These are phyloP conservation scores for Gallinago nigripennis DNA, from an alignment of 2,797 vertebrate genomes.

Conservation along the genomic window DNA sequence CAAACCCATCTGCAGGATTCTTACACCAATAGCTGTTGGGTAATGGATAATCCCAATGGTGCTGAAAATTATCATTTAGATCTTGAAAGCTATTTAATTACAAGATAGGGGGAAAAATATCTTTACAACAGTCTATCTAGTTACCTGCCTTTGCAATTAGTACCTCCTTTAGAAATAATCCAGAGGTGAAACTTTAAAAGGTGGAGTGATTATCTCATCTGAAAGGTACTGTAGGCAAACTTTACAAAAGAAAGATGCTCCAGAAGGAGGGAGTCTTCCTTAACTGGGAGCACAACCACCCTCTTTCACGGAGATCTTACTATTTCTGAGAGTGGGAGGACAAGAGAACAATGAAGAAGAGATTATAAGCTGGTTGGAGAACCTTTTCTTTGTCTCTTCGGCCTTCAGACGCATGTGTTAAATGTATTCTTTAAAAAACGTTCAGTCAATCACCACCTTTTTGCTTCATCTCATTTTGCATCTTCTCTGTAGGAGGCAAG, in stretches of 20 bases:
- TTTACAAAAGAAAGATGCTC: background rate
- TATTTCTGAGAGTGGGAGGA: background rate
- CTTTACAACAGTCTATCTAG: background rate
- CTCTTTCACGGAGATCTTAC: background rate
- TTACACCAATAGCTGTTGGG: background rate
- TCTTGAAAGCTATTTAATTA: background rate
- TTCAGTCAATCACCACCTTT: background rate
- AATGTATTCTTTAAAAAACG: background rate
- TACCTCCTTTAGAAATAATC: background rate
- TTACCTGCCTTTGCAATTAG: background rate
- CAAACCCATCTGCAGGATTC: background rate
- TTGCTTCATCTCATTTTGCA: background rate
- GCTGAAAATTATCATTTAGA: background rate
- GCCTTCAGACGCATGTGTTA: background rate
- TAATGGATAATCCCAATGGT: background rate
- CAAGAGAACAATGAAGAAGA: background rate
- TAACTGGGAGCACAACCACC: background rate
- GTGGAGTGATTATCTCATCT: background rate
- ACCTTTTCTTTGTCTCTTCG: background rate
- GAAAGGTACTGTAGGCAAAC: background rate
- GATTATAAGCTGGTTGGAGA: background rate
- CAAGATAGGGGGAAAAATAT: background rate
- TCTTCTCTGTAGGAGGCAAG: background rate
- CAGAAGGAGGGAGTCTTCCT: background rate
- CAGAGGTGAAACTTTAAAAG: background rate